Conservation (phyloP, 2,888 invertebrate genomes). For the Mamestra brassicae region DNA sequence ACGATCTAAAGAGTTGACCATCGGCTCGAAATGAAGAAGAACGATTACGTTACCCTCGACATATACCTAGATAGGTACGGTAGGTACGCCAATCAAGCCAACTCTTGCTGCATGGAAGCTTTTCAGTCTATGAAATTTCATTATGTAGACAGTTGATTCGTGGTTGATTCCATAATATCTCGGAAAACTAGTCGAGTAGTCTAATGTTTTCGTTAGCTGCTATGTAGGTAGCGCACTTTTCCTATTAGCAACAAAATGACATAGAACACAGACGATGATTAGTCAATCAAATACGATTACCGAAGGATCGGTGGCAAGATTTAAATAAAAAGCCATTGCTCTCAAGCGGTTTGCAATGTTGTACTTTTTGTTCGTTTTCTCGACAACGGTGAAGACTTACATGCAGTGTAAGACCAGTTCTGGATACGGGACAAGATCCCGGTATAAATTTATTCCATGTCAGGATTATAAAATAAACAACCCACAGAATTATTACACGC, state of each 20-base stretch:
- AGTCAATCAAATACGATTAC: conserved; percentile 19
- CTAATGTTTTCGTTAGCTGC: background rate
- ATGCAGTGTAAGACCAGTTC: conserved; percentile 64
- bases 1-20: too few species aligned
- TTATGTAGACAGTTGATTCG: too few species aligned
- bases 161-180: too few species aligned
- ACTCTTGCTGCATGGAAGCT: too few species aligned
- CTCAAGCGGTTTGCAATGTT: conserved; percentile 54
- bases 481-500: conserved; percentile 40
- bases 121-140: too few species aligned
- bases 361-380: conserved; percentile 59
- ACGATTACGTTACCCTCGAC: too few species aligned
- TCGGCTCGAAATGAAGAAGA: too few species aligned
- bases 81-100: background rate
- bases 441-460: conserved; percentile 53
- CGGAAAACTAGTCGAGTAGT: background rate
- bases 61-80: background rate
- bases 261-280: conserved; percentile 2
- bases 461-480: conserved; percentile 38
- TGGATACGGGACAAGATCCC: conserved; percentile 63
- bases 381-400: conserved; percentile 48
- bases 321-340: conserved; percentile 49
- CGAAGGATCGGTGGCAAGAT: conserved; percentile 10
- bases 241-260: conserved; percentile 12
- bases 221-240: background rate